Evolutionary conservation across 2,797 vertebrate genomes (phyloP).

Genomic region (Erpetoichthys calabaricus): DNA sequence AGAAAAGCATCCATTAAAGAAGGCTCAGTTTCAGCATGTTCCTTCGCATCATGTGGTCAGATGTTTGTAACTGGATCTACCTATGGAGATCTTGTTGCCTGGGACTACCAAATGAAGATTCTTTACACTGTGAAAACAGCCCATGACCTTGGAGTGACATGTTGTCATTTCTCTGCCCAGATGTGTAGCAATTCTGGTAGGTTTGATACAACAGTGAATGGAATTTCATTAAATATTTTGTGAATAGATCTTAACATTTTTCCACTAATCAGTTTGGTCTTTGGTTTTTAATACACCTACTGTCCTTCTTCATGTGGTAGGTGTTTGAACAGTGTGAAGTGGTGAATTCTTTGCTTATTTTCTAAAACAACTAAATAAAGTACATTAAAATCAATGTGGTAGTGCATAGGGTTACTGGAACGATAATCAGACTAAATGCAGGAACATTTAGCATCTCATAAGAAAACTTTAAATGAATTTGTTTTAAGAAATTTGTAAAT

Average conservation of each 20-base stretch:
- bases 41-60: slow-evolving; percentile 71
- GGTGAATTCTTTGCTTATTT: too few species aligned
- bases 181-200: slow-evolving; percentile 49
- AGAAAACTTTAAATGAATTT: too few species aligned
- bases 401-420: too few species aligned
- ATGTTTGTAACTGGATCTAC: slow-evolving; percentile 80
- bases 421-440: too few species aligned
- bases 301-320: background rate
- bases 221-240: too few species aligned
- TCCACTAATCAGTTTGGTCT: slow-evolving; percentile 3
- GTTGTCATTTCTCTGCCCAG: slow-evolving; percentile 69
- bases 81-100: slow-evolving; percentile 77
- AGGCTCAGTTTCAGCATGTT: slow-evolving; percentile 75
- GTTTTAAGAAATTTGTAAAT: too few species aligned
- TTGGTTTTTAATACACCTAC: background rate
- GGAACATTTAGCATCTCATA: too few species aligned
- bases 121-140: slow-evolving; percentile 68
- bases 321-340: background rate
- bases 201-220: slow-evolving; percentile 17
- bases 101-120: slow-evolving; percentile 74
- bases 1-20: slow-evolving; percentile 66
- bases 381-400: too few species aligned
- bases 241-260: slow-evolving; percentile 1
- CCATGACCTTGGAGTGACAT: slow-evolving; percentile 84
- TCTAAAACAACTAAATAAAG: too few species aligned